Conservation (phyloP, 2,113 vertebrate species). For the Podilymbus podiceps region DNA sequence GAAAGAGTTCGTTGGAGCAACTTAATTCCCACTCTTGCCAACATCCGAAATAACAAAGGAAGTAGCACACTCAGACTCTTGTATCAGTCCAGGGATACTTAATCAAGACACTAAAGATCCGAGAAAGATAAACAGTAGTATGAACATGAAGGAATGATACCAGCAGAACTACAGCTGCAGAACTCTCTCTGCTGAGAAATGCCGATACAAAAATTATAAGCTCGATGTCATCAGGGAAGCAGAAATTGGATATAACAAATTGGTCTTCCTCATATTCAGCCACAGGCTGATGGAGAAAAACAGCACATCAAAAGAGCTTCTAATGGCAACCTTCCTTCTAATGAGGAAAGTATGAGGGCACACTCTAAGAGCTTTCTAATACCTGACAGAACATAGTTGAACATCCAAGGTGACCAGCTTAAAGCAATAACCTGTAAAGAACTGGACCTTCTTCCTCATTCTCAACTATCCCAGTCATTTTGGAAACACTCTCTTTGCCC, state of each 20-base stretch:
- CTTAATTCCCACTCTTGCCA: background rate
- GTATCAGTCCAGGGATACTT: background rate
- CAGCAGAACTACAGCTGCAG: background rate
- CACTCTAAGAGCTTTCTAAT: background rate
- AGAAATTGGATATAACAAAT: background rate
- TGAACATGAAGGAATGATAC: background rate
- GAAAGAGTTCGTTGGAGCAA: background rate
- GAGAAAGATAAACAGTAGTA: background rate
- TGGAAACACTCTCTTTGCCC: background rate
- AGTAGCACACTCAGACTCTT: background rate
- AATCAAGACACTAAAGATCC: background rate
- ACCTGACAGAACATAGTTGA: background rate
- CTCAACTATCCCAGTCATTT: background rate
- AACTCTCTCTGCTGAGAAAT: background rate
- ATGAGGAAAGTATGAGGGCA: background rate
- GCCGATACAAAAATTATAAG: background rate
- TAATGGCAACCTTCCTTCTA: background rate
- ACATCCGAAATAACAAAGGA: background rate
- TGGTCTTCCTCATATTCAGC: background rate
- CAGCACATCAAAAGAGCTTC: background rate
- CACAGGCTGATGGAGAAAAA: background rate
- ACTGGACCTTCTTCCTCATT: background rate
- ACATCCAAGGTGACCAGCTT: background rate
- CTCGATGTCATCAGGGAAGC: background rate
- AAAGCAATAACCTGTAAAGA: background rate